Conservation (phyloP, 1,140 invertebrate species). For the Pogonomyrmex barbatus region DNA sequence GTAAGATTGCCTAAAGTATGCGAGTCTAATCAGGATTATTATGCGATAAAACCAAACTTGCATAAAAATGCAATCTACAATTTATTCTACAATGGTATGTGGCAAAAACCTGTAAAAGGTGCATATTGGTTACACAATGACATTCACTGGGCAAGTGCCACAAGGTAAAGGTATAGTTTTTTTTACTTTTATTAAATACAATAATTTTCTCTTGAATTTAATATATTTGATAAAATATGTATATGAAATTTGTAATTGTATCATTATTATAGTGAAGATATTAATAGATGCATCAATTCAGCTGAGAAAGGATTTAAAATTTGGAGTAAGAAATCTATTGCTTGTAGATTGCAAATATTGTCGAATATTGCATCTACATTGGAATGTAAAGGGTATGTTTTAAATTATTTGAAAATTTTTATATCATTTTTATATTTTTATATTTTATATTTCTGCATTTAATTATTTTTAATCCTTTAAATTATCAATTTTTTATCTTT, state of each 20-base stretch:
- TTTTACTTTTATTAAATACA: neutral
- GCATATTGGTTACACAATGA: conserved; percentile 25
- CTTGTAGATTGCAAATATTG: conserved; percentile 3
- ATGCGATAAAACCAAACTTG: neutral
- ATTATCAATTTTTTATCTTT: neutral
- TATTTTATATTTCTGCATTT: neutral
- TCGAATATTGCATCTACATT: neutral
- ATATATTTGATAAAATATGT: neutral
- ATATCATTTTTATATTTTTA: neutral
- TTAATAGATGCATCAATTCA: conserved; percentile 16
- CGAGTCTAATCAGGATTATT: neutral
- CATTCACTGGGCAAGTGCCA: neutral
- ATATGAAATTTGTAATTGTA: neutral
- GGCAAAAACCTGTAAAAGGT: conserved; percentile 15
- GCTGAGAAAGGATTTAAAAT: conserved; percentile 18
- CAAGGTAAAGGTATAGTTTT: neutral
- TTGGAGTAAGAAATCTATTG: conserved; percentile 13
- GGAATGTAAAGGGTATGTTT: conserved; percentile 10
- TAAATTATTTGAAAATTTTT: neutral
- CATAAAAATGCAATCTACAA: neutral
- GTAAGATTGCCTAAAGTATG: neutral
- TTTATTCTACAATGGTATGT: conserved; percentile 26
- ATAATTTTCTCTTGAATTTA: neutral
- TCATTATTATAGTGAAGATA: conserved; percentile 20
- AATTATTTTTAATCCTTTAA: neutral